Evolutionary conservation across 2,113 vertebrate species (phyloP).

Genomic region (Abramis brama): DNA sequence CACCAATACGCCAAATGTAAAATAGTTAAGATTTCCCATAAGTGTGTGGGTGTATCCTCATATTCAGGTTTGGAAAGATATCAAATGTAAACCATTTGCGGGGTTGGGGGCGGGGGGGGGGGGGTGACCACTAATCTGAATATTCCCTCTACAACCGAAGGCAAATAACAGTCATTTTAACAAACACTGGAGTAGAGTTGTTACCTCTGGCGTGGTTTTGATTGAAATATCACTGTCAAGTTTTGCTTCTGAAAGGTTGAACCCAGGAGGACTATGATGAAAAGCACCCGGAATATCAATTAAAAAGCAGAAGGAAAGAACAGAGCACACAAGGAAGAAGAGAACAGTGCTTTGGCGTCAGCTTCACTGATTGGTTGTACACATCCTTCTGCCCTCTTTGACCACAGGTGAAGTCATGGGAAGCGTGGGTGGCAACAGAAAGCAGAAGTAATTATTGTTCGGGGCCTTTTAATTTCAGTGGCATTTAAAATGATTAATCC

Average conservation of each 20-base stretch:
- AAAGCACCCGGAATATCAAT: slow-evolving; percentile 54
- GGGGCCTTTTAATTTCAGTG: slow-evolving; percentile 67
- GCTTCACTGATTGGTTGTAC: slow-evolving; percentile 46
- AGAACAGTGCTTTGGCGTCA: slow-evolving; percentile 1
- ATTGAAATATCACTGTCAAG: slow-evolving; percentile 61
- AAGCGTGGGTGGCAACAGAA: slow-evolving; percentile 59
- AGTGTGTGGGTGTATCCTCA: not conserved
- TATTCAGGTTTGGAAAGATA: not conserved
- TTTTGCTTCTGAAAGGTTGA: slow-evolving; percentile 53
- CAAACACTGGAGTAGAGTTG: slow-evolving; percentile 25
- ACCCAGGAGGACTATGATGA: slow-evolving; percentile 41
- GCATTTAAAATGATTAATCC: slow-evolving; percentile 67
- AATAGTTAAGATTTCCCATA: not conserved
- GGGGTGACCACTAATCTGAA: not conserved
- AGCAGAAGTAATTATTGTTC: slow-evolving; percentile 54
- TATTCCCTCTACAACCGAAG: slow-evolving; percentile 11
- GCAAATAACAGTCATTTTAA: not conserved
- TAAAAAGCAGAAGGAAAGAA: slow-evolving; percentile 37
- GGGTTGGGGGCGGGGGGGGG: too few species aligned
- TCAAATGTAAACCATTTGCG: not conserved
- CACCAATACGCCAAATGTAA: not conserved
- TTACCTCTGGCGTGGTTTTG: slow-evolving; percentile 24
- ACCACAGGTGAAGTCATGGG: slow-evolving; percentile 65
- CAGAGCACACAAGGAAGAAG: slow-evolving; percentile 11
- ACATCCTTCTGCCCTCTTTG: slow-evolving; percentile 57